These are phyloP conservation scores for Montipora cactus DNA, from an alignment of 64 coral and sea anemone species.

Conservation along the genomic window DNA sequence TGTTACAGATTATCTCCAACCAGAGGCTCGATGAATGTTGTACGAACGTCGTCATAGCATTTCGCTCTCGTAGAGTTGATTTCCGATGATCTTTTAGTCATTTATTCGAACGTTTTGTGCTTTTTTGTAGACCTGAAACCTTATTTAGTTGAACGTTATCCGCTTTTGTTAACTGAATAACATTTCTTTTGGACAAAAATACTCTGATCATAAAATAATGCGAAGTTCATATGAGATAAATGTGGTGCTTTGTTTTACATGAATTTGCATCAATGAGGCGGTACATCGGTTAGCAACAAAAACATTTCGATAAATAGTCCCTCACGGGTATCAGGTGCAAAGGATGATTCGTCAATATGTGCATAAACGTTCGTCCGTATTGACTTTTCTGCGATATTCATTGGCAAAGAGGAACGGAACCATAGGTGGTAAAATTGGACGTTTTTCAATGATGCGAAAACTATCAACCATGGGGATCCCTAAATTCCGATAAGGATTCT, in stretches of 20 bases:
- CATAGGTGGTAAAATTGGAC: neutral
- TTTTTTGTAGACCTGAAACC: too few species aligned
- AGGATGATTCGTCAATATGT: conserved; percentile 30
- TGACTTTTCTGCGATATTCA: neutral
- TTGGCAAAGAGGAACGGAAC: neutral
- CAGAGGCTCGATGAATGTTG: too few species aligned
- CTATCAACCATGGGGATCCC: neutral
- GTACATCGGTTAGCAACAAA: neutral
- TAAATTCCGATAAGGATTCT: neutral
- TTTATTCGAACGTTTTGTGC: too few species aligned
- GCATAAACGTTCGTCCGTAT: neutral
- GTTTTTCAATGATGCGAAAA: neutral
- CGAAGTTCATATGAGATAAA: neutral
- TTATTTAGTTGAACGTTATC: too few species aligned
- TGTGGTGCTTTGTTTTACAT: neutral
- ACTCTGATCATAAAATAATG: neutral
- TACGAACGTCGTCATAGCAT: too few species aligned
- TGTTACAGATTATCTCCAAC: too few species aligned
- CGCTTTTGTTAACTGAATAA: too few species aligned
- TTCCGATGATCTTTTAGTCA: neutral
- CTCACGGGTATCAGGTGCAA: neutral
- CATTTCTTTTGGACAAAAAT: too few species aligned
- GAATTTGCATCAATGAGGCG: neutral
- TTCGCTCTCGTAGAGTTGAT: too few species aligned
- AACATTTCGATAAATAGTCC: neutral